These are phyloP conservation scores for Apamea sordens DNA, from an alignment of 2,888 invertebrate genomes.

Conservation along the genomic window DNA sequence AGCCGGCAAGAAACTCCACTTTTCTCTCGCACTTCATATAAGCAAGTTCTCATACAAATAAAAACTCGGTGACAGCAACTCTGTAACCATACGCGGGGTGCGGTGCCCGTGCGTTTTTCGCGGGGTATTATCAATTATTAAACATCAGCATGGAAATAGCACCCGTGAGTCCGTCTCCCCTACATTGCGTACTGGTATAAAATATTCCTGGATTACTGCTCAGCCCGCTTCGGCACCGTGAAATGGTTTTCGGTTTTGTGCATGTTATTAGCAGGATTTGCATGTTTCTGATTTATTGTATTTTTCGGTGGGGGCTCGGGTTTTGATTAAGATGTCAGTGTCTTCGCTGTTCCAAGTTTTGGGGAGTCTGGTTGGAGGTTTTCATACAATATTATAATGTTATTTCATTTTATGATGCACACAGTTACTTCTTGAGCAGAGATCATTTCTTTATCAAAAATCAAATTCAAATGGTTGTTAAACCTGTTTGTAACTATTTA, in stretches of 20 bases:
- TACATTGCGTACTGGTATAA: slow-evolving; percentile 87
- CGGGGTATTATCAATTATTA: slow-evolving; percentile 91
- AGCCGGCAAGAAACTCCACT: too few relatives aligned
- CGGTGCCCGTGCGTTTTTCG: slow-evolving; percentile 87
- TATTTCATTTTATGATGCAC: slow-evolving; percentile 12
- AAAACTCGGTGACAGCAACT: slow-evolving; percentile 74
- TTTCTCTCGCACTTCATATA: neutral
- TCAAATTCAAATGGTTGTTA: neutral
- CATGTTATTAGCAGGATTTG: slow-evolving; percentile 90
- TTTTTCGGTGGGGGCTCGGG: slow-evolving; percentile 73
- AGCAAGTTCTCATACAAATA: neutral
- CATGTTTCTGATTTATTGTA: slow-evolving; percentile 90
- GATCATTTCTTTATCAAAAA: neutral
- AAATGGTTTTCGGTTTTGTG: slow-evolving; percentile 90
- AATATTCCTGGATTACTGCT: slow-evolving; percentile 88
- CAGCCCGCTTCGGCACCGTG: slow-evolving; percentile 83
- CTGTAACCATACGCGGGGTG: slow-evolving; percentile 70
- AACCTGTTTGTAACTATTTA: neutral
- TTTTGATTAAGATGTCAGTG: slow-evolving; percentile 72
- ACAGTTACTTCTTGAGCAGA: neutral
- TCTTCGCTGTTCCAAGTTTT: slow-evolving; percentile 48
- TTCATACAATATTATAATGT: slow-evolving; percentile 28
- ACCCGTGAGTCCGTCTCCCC: slow-evolving; percentile 87
- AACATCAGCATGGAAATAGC: slow-evolving; percentile 90
- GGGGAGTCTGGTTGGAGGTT: slow-evolving; percentile 27